Evolutionary conservation across 2,888 invertebrate species (phyloP), one percentile per base, ranked within the genome.

Genomic region (Andrena dorsata): DNA sequence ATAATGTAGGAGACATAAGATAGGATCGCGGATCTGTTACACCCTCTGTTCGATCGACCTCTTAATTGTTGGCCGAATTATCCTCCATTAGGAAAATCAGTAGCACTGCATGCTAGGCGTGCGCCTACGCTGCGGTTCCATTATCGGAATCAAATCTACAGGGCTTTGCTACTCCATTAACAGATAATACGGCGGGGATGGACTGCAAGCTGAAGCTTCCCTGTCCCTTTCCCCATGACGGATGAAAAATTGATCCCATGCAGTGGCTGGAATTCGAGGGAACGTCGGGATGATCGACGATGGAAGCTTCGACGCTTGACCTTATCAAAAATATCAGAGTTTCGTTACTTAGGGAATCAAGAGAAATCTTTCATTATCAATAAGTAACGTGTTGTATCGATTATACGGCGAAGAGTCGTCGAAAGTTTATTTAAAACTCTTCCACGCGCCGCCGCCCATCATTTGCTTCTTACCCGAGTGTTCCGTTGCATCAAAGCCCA

Each of bases 81-180:
- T 69, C 63, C 56, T 73, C 80, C 85, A 86, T 86, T 87, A 86
- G 75, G 76, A 69, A 80, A 77, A 87, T 86, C 79, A 75, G 75
- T 73, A 75, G 80, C 66, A 76, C 80, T 61, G 71, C 74, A 74
- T 69, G 71, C 61, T 41, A 23, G 61, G 64, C 75, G 61, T 30
- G 56, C 73, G 63, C 70, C 83, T 82, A 70, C 70, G 51, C 61
- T 53, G 35, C 58, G 41, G 68, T 64, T 82, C 76, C 86, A 86
- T 86, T 86, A 86, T 77, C 79, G 72, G 70, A 82, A 84, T 86
- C 86, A 79, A 86, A 84, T 77, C 84, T 80, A 80, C 69, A 80
- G 41, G 47, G 28, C 77, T 65, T 47, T 51, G 65, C 28, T 73
- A 41, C 69, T 64, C 76, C 75, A 64, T 86, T 81, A 86, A 86